These are phyloP conservation scores for Zeugodacus cucurbitae DNA, from an alignment of 1,140 invertebrate species.

Conservation along the genomic window DNA sequence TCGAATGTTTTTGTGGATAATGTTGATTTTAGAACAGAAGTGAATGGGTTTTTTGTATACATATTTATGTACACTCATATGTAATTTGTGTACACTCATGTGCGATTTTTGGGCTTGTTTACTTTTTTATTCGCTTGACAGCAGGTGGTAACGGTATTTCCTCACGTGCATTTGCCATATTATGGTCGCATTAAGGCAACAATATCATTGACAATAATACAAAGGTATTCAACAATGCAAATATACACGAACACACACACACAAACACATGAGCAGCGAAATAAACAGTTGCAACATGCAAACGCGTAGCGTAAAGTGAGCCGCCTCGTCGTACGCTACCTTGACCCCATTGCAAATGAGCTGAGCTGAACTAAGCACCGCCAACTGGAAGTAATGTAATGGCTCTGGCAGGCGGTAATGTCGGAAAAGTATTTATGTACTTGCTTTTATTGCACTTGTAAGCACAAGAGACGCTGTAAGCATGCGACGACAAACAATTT, in stretches of 20 bases:
- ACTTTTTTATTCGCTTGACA: neutral
- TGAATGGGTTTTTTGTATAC: neutral
- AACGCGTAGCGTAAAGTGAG: neutral
- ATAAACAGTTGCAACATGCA: conserved; percentile 14
- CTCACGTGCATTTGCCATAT: conserved; percentile 9
- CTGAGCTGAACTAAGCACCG: neutral
- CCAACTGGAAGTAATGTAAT: neutral
- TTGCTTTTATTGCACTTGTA: neutral
- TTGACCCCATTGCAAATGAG: conserved; percentile 37
- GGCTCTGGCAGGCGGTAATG: conserved; percentile 16
- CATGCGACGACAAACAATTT: conserved; percentile 10
- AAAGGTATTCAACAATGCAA: neutral
- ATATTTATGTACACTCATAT: no score
- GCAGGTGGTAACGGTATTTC: conserved; percentile 13
- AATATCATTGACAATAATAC: conserved; percentile 36
- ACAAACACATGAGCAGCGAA: neutral
- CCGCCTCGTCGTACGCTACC: neutral
- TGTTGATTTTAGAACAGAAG: no score
- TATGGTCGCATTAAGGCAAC: conserved; percentile 18
- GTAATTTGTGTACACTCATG: neutral
- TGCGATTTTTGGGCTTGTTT: neutral
- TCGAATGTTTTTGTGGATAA: no score
- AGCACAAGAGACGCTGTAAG: neutral
- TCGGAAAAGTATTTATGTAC: conserved; percentile 24
- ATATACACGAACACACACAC: neutral